Conservation (phyloP, 2,113 vertebrate species). For the Passer domesticus region DNA sequence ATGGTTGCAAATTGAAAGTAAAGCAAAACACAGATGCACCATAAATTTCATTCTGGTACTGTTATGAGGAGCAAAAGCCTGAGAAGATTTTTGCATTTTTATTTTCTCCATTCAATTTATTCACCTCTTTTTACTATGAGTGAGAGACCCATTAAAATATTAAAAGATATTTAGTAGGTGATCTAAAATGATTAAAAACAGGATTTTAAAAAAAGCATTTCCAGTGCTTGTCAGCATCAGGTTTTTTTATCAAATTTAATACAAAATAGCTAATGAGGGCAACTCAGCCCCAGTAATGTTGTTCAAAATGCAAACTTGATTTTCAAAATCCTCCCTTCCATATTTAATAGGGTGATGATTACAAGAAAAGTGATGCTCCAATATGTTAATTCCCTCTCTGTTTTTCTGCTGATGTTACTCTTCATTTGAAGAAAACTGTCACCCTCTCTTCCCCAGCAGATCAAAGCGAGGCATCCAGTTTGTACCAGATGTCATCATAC, state of each 20-base stretch:
- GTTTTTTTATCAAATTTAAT: conserved; percentile 22
- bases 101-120: background rate
- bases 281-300: background rate
- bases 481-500: conserved; percentile 30
- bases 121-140: background rate
- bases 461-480: conserved; percentile 44
- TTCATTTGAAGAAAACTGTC: conserved; percentile 56
- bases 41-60: background rate
- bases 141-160: conserved; percentile 15
- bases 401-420: conserved; percentile 59
- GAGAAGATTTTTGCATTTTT: background rate
- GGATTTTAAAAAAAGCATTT: background rate
- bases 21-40: background rate
- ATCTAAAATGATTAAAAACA: conserved; percentile 16
- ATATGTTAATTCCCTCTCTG: conserved; percentile 49
- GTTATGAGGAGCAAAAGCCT: background rate
- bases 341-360: conserved; percentile 37
- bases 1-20: background rate
- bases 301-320: conserved; percentile 36
- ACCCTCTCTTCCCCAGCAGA: conserved; percentile 18
- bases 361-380: conserved; percentile 17
- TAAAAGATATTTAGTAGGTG: conserved; percentile 15
- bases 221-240: background rate
- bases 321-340: conserved; percentile 14
- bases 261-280: conserved; percentile 23